Conservation (phyloP, 37 sponge, comb jelly and placozoan genomes). For the Ianthella basta region DNA sequence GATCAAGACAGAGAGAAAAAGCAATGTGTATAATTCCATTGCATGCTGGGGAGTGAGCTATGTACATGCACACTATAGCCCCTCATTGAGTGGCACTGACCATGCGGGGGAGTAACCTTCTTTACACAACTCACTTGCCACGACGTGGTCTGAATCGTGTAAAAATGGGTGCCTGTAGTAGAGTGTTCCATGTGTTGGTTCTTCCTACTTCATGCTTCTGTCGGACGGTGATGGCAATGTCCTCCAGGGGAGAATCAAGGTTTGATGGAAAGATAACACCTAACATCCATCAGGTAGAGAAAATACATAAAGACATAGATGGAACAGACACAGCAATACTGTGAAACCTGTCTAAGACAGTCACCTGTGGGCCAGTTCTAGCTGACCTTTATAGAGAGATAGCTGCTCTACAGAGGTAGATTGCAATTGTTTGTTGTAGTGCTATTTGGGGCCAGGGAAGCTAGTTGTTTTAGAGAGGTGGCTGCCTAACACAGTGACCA, state of each 20-base stretch:
- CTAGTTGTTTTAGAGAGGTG: too few species aligned
- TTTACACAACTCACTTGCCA: slow-evolving; percentile 13
- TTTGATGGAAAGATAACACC: background rate
- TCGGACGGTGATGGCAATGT: background rate
- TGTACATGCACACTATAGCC: too few species aligned
- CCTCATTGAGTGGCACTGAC: too few species aligned
- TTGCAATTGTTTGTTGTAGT: too few species aligned
- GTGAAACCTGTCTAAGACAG: background rate
- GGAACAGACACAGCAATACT: background rate
- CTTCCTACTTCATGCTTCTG: background rate
- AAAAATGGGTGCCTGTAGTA: background rate
- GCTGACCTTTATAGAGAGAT: background rate
- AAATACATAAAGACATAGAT: background rate
- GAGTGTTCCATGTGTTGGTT: background rate
- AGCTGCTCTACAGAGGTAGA: too few species aligned
- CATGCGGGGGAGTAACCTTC: too few species aligned
- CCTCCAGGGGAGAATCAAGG: background rate
- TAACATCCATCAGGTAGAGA: too few species aligned
- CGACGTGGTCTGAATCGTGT: background rate
- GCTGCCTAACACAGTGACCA: too few species aligned
- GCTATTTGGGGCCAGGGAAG: too few species aligned
- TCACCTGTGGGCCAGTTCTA: background rate
- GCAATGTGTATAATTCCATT: too few species aligned
- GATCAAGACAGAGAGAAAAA: too few species aligned
- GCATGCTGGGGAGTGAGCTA: too few species aligned